Percentiles rank a stretch among this genome's conserved stretches.
Conservation (phyloP, 2,888 invertebrate species). For the Euclidia mi region DNA sequence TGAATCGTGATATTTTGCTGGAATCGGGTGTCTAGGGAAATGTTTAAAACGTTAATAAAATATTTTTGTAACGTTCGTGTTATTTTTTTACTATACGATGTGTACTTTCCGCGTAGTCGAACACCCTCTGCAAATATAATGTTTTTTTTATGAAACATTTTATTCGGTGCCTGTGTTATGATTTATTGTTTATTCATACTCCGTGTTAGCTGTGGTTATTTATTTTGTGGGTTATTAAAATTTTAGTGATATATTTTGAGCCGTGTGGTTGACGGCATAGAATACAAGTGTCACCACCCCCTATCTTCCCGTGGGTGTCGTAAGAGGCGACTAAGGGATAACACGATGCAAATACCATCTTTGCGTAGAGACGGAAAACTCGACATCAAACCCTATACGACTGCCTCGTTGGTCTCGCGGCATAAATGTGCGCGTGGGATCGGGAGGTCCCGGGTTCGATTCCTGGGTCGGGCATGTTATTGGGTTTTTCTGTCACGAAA, state of each 20-base stretch:
- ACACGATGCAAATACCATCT: no score
- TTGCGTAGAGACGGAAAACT: no score
- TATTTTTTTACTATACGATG: constrained; percentile 19
- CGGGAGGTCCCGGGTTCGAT: no score
- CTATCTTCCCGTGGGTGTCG: no score
- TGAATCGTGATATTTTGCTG: constrained; percentile 57
- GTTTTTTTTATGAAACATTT: constrained; percentile 3
- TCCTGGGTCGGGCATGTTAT: no score
- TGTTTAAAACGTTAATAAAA: constrained; percentile 55
- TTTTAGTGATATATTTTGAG: neutral
- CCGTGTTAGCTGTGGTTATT: neutral
- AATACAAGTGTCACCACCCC: no score
- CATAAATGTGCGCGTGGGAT: no score
- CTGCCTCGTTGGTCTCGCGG: no score
- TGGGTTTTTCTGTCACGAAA: no score
- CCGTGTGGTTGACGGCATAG: no score
- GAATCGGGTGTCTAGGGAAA: constrained; percentile 51
- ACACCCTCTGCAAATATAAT: constrained; percentile 20
- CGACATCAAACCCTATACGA: no score
- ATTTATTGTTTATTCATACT: neutral
- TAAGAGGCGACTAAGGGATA: no score
- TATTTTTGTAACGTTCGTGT: constrained; percentile 50
- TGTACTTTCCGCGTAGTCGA: constrained; percentile 19
- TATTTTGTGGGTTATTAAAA: neutral
- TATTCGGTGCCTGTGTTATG: constrained; percentile 12